phyloP scores from a whole-genome alignment of 2,888 invertebrate species.

The Spodoptera picta region DNA sequence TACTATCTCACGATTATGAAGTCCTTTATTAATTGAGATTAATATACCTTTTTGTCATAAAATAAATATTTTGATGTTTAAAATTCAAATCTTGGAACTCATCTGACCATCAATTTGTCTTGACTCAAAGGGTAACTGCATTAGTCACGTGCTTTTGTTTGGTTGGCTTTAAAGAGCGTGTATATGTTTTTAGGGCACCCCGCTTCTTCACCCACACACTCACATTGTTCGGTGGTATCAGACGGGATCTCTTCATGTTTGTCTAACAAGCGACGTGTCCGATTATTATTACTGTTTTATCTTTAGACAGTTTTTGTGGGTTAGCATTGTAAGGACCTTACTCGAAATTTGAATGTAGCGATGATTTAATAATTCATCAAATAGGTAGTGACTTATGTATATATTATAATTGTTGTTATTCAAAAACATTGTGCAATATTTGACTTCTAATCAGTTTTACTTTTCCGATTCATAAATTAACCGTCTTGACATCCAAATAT shows the following conservation, averaged over 20 bases:
- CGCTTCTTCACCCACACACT: conserved; percentile 79
- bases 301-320: conserved; percentile 62
- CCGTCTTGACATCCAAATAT: neutral
- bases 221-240: conserved; percentile 83
- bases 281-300: conserved; percentile 86
- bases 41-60: conserved; percentile 34
- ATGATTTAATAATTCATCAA: too few species aligned
- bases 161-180: conserved; percentile 41
- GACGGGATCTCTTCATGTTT: conserved; percentile 82
- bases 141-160: conserved; percentile 75
- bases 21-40: conserved; percentile 41
- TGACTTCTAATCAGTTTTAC: too few species aligned
- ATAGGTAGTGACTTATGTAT: too few species aligned
- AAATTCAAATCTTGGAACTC: conserved; percentile 55
- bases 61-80: conserved; percentile 48
- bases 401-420: too few species aligned
- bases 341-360: neutral
- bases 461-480: too few species aligned
- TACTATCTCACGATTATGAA: neutral
- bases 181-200: conserved; percentile 67
- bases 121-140: conserved; percentile 59
- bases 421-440: too few species aligned
- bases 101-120: conserved; percentile 79
- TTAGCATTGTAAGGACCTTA: conserved; percentile 64
- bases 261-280: conserved; percentile 88